Evolutionary conservation across 1,140 invertebrate genomes (phyloP), one percentile per base, ranked within the genome.

Genomic region (Bombus soroeensis): DNA sequence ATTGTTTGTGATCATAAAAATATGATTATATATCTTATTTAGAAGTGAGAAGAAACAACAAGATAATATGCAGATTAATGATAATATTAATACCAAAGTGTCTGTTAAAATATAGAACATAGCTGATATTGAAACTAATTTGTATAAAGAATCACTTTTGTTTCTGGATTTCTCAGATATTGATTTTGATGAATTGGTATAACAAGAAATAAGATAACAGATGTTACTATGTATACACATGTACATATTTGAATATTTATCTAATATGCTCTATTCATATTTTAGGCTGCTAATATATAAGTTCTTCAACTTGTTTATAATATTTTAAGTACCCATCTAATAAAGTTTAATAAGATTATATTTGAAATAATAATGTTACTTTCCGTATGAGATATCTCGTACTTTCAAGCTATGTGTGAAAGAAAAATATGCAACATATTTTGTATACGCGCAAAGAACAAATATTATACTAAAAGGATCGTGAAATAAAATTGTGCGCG

Each of bases 101-200:
- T 37, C 53, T 37, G 3, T n/a, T 37, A 71, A 88, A 68, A 32
- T 10, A 39, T n/a, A 88, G 4, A 28, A 79, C 12, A 86, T 22
- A 57, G 6, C n/a, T 34, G 18, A 72, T n/a, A 39, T 18, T 2
- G 62, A 71, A 28, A 73, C 12, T 22, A 72, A 80, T 34, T 9
- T 2, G 43, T 85, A 28, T 5, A 41, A 76, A 2, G 32, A 88
- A 71, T 41, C 2, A 39, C 9, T 15, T 41, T 22, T 47, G 34
- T 32, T 15, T 43, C 10, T 70, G 43, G 80, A 86, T 59, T 15
- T 15, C 1, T 62, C 57, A 10, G 47, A 86, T 57, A 57, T 86
- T 39, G 68, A 88, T 79, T n/a, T 89, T 25, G 83, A 86, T 41
- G 70, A 81, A 0, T 5, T 86, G 70, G 87, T 88, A 78, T 78